Evolutionary conservation across 1,140 invertebrate genomes (phyloP).

Genomic region (Amyelois transitella): DNA sequence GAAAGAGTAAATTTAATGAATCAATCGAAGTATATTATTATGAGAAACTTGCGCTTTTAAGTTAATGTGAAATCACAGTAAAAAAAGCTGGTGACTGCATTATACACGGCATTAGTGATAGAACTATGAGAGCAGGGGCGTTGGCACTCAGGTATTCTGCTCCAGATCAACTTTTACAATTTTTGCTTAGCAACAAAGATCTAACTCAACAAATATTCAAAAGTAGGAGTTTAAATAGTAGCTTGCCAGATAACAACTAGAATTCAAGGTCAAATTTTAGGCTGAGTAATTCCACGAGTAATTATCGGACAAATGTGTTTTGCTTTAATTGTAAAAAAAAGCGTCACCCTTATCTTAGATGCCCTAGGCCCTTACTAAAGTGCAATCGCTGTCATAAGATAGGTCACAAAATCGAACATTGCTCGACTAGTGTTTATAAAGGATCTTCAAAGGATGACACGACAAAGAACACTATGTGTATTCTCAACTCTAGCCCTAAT

Average conservation of each 20-base stretch:
- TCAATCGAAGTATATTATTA: constrained; percentile 1
- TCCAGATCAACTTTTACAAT: constrained; percentile 1
- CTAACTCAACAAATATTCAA: neutral
- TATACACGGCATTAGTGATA: constrained; percentile 2
- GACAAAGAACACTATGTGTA: constrained; percentile 11
- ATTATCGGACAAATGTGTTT: neutral
- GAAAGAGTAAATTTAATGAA: neutral
- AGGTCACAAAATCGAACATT: constrained; percentile 16
- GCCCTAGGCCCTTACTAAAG: constrained; percentile 13
- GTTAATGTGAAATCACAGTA: neutral
- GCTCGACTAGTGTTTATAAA: constrained; percentile 9
- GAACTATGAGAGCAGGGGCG: neutral
- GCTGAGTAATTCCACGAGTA: neutral
- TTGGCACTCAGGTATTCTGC: neutral
- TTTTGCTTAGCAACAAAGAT: constrained; percentile 3
- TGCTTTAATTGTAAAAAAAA: constrained; percentile 25
- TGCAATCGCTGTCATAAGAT: constrained; percentile 7
- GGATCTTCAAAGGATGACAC: neutral
- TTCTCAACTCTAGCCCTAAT: neutral
- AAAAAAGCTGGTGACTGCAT: constrained; percentile 1
- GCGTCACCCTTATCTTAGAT: constrained; percentile 11
- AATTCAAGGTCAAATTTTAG: neutral
- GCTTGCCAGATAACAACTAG: neutral
- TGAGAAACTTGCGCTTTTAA: neutral
- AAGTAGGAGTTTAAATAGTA: neutral